These are phyloP conservation scores for Cyclina sinensis DNA, from an alignment of 1,140 invertebrate genomes.

Conservation along the genomic window DNA sequence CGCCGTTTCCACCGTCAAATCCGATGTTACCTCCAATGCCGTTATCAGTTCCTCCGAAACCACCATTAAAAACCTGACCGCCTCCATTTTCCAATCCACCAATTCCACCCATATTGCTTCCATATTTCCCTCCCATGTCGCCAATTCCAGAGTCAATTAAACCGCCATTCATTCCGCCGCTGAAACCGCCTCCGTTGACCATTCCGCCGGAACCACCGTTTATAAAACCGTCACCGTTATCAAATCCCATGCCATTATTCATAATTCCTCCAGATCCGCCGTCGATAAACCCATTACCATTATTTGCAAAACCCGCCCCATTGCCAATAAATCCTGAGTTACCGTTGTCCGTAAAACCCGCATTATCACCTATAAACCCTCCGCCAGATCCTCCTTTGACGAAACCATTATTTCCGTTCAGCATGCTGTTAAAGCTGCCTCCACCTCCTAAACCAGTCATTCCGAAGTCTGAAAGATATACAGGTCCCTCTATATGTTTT, in stretches of 20 bases:
- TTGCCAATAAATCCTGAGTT: neutral
- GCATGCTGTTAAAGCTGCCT: neutral
- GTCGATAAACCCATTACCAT: neutral
- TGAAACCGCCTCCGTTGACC: neutral
- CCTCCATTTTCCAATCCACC: neutral
- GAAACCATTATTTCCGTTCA: constrained; percentile 28
- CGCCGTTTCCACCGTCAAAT: neutral
- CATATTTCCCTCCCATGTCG: neutral
- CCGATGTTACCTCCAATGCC: neutral
- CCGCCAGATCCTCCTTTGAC: neutral
- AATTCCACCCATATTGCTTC: neutral
- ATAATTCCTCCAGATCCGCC: neutral
- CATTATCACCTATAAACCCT: neutral
- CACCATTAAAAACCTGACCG: neutral
- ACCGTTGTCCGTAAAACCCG: neutral
- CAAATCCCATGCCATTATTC: neutral
- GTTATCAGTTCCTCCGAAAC: neutral
- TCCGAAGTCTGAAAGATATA: constrained; percentile 21
- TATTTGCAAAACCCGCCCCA: neutral
- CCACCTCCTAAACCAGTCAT: constrained; percentile 2
- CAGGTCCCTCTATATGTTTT: too few relatives aligned
- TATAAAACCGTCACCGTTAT: constrained; percentile 7
- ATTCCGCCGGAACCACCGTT: neutral
- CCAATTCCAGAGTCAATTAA: neutral
- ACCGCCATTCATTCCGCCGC: neutral